A percentile compares a stretch with the other conserved stretches of the same genome.
Evolutionary conservation across 2,797 vertebrate genomes (phyloP).

Genomic region (Parotocinclus haroldoi): DNA sequence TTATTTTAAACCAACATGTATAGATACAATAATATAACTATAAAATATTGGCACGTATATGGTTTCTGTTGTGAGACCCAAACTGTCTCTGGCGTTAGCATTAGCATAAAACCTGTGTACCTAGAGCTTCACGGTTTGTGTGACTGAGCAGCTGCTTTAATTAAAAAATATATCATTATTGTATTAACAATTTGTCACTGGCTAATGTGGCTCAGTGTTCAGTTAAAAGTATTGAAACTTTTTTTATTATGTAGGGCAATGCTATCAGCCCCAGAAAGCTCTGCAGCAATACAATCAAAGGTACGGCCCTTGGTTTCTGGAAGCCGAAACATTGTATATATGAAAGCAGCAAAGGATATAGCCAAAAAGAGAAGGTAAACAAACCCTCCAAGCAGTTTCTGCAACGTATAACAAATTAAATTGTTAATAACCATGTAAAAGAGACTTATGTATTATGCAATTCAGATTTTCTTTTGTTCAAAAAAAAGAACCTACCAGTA

Average conservation of each 20-base stretch:
- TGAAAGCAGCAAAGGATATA: constrained; percentile 56
- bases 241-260: constrained; percentile 66
- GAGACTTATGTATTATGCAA: background rate
- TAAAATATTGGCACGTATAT: no score
- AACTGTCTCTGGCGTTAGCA: no score
- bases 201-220: constrained; percentile 30
- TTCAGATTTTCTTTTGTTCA: background rate
- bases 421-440: background rate
- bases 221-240: constrained; percentile 72
- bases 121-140: no score
- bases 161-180: background rate
- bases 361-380: constrained; percentile 69
- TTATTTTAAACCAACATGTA: no score
- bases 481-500: constrained; percentile 41
- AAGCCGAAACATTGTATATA: constrained; percentile 62
- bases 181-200: background rate
- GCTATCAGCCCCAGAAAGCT: constrained; percentile 63
- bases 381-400: constrained; percentile 64
- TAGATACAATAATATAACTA: no score
- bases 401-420: constrained; percentile 16
- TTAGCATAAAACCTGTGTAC: no score
- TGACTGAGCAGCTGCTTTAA: no score
- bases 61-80: no score
- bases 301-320: constrained; percentile 73
- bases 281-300: constrained; percentile 66